Conservation (phyloP, 2,797 vertebrate species). For the Enteromius paludinosus region DNA sequence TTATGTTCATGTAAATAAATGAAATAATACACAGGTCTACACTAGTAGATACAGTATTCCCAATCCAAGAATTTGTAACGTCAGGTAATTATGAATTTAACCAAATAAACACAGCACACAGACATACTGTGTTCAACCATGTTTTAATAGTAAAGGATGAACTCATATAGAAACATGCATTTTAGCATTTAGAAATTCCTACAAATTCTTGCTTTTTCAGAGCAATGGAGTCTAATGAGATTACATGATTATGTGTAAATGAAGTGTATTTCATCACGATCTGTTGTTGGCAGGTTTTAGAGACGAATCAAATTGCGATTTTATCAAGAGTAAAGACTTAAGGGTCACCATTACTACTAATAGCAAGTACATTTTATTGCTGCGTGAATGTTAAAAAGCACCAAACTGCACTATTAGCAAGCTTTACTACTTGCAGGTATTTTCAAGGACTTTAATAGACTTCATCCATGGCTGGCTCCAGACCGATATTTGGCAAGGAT, state of each 20-base stretch:
- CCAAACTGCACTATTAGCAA: background rate
- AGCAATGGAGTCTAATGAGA: background rate
- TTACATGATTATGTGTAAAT: background rate
- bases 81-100: background rate
- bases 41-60: background rate
- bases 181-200: slow-evolving; percentile 1
- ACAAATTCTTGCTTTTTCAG: background rate
- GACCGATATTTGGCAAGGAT: slow-evolving; percentile 73
- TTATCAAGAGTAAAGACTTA: background rate
- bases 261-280: background rate
- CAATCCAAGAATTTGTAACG: background rate
- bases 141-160: background rate
- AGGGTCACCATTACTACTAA: background rate
- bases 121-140: background rate
- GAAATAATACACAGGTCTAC: background rate
- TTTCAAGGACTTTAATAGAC: fast-evolving
- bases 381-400: background rate
- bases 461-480: slow-evolving; percentile 64
- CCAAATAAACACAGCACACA: slow-evolving; percentile 1
- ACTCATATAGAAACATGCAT: background rate
- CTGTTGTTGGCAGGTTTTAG: background rate
- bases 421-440: slow-evolving; percentile 45
- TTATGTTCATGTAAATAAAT: background rate
- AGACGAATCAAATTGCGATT: background rate
- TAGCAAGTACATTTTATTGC: background rate